phyloP scores from a whole-genome alignment of 2,113 vertebrate genomes.

The Castor canadensis region DNA sequence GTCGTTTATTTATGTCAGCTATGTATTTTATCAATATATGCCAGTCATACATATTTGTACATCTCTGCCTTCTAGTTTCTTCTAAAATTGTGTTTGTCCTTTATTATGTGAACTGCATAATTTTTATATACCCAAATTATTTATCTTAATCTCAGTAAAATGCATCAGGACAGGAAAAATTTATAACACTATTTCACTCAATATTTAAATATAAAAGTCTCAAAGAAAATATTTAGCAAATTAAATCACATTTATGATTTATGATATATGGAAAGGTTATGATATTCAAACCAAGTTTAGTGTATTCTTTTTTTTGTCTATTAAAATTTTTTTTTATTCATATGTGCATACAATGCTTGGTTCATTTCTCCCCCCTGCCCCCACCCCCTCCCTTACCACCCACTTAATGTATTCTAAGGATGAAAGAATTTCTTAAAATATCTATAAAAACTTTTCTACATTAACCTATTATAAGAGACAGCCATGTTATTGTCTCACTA shows the following conservation, averaged over 20 bases:
- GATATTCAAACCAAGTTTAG: neutral
- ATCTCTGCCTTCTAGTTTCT: neutral
- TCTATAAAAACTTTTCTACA: neutral
- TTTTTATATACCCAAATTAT: neutral
- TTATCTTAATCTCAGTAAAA: neutral
- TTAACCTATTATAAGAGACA: neutral
- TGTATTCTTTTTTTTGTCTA: no score
- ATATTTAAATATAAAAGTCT: neutral
- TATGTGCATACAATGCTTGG: no score
- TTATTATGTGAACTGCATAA: neutral
- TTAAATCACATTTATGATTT: neutral
- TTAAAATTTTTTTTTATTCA: no score
- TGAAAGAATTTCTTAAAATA: neutral
- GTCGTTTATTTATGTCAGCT: neutral
- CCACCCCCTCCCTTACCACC: no score
- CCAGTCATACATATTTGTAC: no score
- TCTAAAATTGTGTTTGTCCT: neutral
- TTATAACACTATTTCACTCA: neutral
- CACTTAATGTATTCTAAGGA: neutral
- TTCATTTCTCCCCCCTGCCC: no score
- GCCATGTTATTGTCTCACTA: neutral
- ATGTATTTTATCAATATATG: neutral
- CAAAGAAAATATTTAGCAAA: neutral
- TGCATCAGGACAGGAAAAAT: neutral
- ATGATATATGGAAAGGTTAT: neutral